These are phyloP conservation scores for Netelia fuscicornis DNA, from an alignment of 2,888 invertebrate genomes.

Conservation along the genomic window DNA sequence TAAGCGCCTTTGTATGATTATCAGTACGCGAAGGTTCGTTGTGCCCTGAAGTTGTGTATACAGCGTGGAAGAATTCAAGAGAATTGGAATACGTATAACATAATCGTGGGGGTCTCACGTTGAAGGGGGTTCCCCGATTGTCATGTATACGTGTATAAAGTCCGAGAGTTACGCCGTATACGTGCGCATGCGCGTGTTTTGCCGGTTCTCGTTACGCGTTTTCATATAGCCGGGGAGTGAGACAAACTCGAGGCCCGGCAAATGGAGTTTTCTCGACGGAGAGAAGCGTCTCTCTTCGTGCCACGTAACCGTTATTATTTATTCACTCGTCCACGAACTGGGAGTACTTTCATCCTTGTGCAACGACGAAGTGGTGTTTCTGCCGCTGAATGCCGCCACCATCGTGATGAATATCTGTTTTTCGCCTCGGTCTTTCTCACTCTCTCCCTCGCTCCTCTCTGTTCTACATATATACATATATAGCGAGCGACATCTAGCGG, in stretches of 20 bases:
- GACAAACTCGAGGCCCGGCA: slow-evolving; percentile 8
- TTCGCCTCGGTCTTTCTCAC: slow-evolving; percentile 44
- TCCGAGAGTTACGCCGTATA: background rate
- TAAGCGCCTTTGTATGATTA: slow-evolving; percentile 40
- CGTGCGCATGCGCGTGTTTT: background rate
- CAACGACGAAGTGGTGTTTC: slow-evolving; percentile 72
- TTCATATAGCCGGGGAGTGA: slow-evolving; percentile 26
- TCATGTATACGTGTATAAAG: slow-evolving; percentile 26
- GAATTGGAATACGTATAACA: slow-evolving; percentile 42
- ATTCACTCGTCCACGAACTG: slow-evolving; percentile 78
- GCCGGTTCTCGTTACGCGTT: slow-evolving; percentile 34
- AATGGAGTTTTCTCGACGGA: slow-evolving; percentile 41
- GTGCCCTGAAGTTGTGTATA: slow-evolving; percentile 12
- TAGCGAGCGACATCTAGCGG: slow-evolving; percentile 3
- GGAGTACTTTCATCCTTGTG: slow-evolving; percentile 83
- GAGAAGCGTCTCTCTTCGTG: slow-evolving; percentile 71
- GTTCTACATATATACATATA: slow-evolving; percentile 5
- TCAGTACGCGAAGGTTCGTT: slow-evolving; percentile 50
- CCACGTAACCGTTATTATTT: slow-evolving; percentile 84
- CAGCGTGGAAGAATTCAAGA: slow-evolving; percentile 45
- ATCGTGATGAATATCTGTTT: slow-evolving; percentile 60
- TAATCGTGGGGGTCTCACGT: slow-evolving; percentile 47
- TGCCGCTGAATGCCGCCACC: slow-evolving; percentile 44
- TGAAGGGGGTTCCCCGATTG: slow-evolving; percentile 19
- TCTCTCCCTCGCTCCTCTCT: slow-evolving; percentile 38